Conservation (phyloP, 2,797 vertebrate species). For the Stomatorhinus walkeri region DNA sequence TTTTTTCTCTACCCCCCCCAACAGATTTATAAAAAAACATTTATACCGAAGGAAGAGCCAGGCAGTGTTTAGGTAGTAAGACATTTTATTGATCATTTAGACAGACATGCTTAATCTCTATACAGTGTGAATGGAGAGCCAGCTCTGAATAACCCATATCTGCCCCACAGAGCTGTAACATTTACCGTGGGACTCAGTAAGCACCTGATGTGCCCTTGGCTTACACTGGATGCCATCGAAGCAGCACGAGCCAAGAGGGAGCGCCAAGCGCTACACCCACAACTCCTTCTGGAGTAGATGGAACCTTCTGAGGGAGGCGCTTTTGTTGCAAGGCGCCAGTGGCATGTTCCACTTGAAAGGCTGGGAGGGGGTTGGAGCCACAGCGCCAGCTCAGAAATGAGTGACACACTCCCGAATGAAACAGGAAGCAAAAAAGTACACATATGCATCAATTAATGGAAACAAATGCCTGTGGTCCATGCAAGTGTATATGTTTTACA, state of each 20-base stretch:
- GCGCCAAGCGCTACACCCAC: background rate
- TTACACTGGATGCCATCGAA: constrained; percentile 16
- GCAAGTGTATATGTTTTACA: background rate
- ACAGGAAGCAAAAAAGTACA: constrained; percentile 31
- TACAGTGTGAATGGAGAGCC: constrained; percentile 60
- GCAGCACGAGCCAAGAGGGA: background rate
- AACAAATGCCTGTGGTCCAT: background rate
- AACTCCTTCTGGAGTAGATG: constrained; percentile 18
- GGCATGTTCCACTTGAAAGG: constrained; percentile 20
- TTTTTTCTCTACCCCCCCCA: background rate
- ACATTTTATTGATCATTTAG: constrained; percentile 68
- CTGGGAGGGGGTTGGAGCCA: constrained; percentile 4
- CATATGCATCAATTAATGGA: constrained; percentile 25
- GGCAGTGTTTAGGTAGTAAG: constrained; percentile 54
- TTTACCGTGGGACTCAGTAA: constrained; percentile 35
- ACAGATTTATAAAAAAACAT: background rate
- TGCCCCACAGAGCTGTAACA: constrained; percentile 44
- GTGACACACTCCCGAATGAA: constrained; percentile 26
- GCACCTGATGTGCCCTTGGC: constrained; percentile 18
- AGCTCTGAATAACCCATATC: constrained; percentile 48
- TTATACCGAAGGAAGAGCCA: background rate
- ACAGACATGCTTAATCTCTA: constrained; percentile 70
- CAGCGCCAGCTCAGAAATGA: constrained; percentile 15
- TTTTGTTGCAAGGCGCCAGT: constrained; percentile 29
- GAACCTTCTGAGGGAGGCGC: constrained; percentile 25